Conservation (phyloP, 2,888 invertebrate species). For the Drosophila phalerata region DNA sequence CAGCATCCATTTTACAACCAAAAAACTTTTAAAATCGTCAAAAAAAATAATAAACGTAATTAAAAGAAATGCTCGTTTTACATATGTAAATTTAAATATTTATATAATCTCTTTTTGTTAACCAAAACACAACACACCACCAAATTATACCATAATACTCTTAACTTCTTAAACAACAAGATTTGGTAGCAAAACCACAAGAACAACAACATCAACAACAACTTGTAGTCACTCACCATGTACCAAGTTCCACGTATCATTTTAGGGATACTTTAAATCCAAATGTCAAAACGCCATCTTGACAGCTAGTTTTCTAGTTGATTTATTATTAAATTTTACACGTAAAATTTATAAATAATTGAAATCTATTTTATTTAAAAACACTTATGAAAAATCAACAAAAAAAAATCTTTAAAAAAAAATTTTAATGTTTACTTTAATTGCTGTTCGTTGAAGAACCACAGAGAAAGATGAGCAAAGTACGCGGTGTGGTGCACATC, state of each 20-base stretch:
- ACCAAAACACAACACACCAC: constrained; percentile 52
- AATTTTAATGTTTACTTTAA: constrained; percentile 63
- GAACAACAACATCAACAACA: constrained; percentile 34
- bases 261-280: constrained; percentile 66
- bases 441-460: constrained; percentile 66
- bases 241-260: constrained; percentile 62
- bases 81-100: constrained; percentile 74
- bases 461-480: constrained; percentile 36
- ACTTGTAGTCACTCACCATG: constrained; percentile 38
- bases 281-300: constrained; percentile 70
- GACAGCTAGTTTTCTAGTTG: constrained; percentile 80
- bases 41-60: constrained; percentile 80
- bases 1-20: constrained; percentile 71
- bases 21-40: constrained; percentile 74
- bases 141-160: constrained; percentile 56
- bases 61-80: constrained; percentile 80
- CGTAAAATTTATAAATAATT: constrained; percentile 77
- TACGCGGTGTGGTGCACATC: constrained; percentile 23
- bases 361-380: constrained; percentile 71
- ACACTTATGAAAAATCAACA: constrained; percentile 49
- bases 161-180: constrained; percentile 73
- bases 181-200: constrained; percentile 44
- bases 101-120: constrained; percentile 73
- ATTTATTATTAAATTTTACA: constrained; percentile 79
- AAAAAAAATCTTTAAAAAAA: constrained; percentile 51